Evolutionary conservation across 2,113 vertebrate species (phyloP), one percentile per base, ranked within the genome.

Genomic region (Dicrurus megarhynchus): DNA sequence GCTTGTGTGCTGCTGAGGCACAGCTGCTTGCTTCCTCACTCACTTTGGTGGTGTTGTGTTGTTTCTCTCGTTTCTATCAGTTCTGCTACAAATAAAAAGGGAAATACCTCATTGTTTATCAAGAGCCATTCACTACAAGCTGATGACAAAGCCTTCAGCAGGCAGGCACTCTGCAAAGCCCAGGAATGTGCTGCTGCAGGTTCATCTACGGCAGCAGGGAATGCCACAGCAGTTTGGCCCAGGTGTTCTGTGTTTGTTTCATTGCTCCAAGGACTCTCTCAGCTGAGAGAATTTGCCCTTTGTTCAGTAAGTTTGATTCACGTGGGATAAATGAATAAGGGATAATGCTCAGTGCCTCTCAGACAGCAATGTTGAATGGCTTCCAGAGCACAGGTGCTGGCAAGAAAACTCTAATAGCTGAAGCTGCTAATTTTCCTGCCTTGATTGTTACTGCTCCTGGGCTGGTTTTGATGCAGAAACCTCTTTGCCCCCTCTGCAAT

Each of bases 1-100:
- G 68, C 53, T 73, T 67, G 32, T 26, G 53, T 68, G 26, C 46
- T 84, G 69, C 56, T 88, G 84, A 89, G 92, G 53, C 52, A 69
- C 52, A 73, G 68, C 73, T 89, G 78, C 64, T 84, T n/a, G 22
- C 26, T 91, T 60, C 21, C 33, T 61, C 18, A 1, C 24, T 46
- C 0, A 1, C 80, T 95, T 93, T 75, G 20, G 7, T 73, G 27
- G 7, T 64, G 76, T 61, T 67, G 23, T 37, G 33, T 86, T 71
- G 28, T 94, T 91, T 96, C n/a, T 78, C 82, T 92, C 56, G 24
- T 89, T 61, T 91, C 71, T 91, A 27, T 71, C 46, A 13, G n/a
- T 88, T 94, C 55, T 65, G 57, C 65, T 93, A 22, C 20, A 21
- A 85, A 69, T 53, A 86, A 56, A 69, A 83, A 90, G 75, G 37